Conservation (phyloP, 2,888 invertebrate genomes). For the Agrochola litura region DNA sequence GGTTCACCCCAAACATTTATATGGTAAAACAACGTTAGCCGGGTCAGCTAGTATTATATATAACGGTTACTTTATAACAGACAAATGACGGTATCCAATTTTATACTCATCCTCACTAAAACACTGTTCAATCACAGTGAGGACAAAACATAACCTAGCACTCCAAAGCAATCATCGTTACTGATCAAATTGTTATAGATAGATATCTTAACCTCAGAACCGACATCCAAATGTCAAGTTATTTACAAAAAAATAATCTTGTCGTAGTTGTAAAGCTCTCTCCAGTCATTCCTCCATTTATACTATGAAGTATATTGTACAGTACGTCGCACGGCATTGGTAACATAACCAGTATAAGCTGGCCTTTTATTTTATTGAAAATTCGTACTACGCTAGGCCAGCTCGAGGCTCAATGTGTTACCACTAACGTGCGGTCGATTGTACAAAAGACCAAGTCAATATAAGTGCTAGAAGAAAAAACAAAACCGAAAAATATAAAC, state of each 20-base stretch:
- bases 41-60: too few relatives aligned
- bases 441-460: neutral
- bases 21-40: too few relatives aligned
- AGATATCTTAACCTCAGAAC: neutral
- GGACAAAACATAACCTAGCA: neutral
- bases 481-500: neutral
- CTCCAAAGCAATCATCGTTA: neutral
- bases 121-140: neutral
- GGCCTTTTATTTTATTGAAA: neutral
- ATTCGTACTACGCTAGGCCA: neutral
- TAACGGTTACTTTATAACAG: neutral
- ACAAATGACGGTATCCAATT: neutral
- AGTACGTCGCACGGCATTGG: too few relatives aligned
- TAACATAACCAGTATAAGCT: too few relatives aligned
- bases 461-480: neutral
- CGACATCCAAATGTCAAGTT: neutral
- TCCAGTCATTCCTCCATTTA: neutral
- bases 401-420: neutral
- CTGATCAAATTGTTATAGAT: neutral
- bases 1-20: too few relatives aligned
- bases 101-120: neutral
- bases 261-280: neutral
- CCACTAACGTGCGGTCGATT: neutral
- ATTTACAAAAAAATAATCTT: neutral
- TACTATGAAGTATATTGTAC: neutral